phyloP scores from a whole-genome alignment of 2,113 vertebrate genomes.

The Osmerus eperlanus region DNA sequence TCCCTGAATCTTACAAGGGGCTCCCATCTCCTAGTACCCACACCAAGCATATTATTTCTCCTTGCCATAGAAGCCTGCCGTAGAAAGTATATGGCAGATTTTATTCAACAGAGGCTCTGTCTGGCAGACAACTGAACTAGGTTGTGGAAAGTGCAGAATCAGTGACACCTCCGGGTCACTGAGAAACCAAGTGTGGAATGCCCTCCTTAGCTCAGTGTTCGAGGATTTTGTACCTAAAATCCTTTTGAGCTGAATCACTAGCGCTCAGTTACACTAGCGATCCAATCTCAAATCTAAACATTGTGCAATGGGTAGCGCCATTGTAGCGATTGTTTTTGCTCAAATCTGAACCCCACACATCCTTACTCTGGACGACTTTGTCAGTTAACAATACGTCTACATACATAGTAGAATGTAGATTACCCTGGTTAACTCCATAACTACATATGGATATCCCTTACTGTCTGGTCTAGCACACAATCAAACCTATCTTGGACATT shows the following conservation, averaged over 20 bases:
- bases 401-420: constrained; percentile 61
- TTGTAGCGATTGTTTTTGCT: constrained; percentile 49
- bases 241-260: too few relatives aligned
- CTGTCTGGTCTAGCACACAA: constrained; percentile 74
- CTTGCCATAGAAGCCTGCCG: too few relatives aligned
- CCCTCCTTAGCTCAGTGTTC: neutral
- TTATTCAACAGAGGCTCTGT: constrained; percentile 1
- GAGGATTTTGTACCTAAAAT: too few relatives aligned
- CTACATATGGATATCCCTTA: constrained; percentile 67
- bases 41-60: too few relatives aligned
- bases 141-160: constrained; percentile 59
- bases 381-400: constrained; percentile 49
- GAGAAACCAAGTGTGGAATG: constrained; percentile 12
- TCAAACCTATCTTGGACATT: constrained; percentile 75
- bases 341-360: constrained; percentile 76
- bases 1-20: too few relatives aligned
- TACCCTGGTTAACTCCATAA: constrained; percentile 57
- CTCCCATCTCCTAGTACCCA: too few relatives aligned
- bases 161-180: constrained; percentile 11
- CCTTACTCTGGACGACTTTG: constrained; percentile 73
- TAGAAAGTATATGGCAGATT: neutral
- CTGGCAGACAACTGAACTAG: neutral
- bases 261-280: too few relatives aligned
- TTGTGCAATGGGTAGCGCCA: constrained; percentile 67
- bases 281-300: constrained; percentile 41